A percentile compares a stretch with the other conserved stretches of the same genome.
phyloP scores from a whole-genome alignment of 1,140 invertebrate species.

The Acromyrmex heyeri region DNA sequence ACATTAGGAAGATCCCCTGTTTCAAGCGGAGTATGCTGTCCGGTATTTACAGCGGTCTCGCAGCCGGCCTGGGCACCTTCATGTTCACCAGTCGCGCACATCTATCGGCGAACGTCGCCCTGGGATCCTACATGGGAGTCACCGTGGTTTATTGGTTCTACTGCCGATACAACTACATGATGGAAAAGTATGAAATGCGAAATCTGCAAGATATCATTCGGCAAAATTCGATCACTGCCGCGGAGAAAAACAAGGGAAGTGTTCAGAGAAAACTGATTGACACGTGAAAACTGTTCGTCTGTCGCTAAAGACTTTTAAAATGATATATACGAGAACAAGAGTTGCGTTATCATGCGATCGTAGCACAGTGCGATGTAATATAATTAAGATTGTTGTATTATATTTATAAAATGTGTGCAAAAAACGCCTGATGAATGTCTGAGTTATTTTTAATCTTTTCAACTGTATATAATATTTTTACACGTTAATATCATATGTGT shows the following conservation, averaged over 20 bases:
- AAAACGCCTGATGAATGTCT: background rate
- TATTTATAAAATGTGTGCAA: background rate
- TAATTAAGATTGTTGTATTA: background rate
- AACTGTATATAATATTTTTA: background rate
- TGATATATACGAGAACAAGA: background rate
- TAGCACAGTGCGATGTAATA: background rate
- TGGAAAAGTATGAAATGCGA: constrained; percentile 42
- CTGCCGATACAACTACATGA: constrained; percentile 81
- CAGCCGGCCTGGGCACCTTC: constrained; percentile 87
- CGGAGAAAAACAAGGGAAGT: background rate
- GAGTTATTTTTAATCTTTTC: background rate
- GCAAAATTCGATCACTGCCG: accelerated
- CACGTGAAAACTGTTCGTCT: background rate
- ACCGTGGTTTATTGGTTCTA: constrained; percentile 87
- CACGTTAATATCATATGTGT: background rate
- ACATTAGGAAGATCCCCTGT: constrained; percentile 89
- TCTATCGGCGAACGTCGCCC: constrained; percentile 85
- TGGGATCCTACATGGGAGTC: constrained; percentile 86
- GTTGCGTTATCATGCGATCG: background rate
- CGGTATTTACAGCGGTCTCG: constrained; percentile 88
- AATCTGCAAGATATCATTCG: constrained; percentile 46
- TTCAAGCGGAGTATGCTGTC: constrained; percentile 89
- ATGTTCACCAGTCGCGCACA: constrained; percentile 87
- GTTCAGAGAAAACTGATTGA: background rate
- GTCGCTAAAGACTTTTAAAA: background rate